These are phyloP conservation scores for Natrix natrix DNA, from an alignment of 2,797 vertebrate genomes.

Conservation along the genomic window DNA sequence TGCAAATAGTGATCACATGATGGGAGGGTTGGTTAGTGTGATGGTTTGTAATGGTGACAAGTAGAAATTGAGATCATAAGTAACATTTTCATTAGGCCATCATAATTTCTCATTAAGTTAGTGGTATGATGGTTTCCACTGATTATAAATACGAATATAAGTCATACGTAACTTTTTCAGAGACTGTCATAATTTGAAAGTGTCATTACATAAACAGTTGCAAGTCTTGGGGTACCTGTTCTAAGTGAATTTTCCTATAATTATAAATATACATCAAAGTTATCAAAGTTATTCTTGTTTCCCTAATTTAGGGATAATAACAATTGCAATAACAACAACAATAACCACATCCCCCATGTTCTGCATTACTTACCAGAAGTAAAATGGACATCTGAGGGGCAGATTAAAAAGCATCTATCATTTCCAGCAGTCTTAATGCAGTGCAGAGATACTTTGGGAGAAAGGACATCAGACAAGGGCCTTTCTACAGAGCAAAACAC, in stretches of 20 bases:
- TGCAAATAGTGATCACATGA: not conserved
- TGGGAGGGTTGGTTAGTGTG: not conserved
- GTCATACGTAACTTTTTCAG: not conserved
- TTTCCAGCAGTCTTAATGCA: slow-evolving; percentile 88
- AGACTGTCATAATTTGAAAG: not conserved
- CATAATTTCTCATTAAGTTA: not conserved
- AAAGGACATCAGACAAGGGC: slow-evolving; percentile 66
- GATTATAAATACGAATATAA: not conserved
- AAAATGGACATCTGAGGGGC: slow-evolving; percentile 86
- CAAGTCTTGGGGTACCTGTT: not conserved
- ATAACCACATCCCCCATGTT: not conserved
- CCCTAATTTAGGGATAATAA: not conserved
- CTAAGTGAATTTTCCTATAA: not conserved
- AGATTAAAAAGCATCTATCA: slow-evolving; percentile 90
- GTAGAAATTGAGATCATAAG: not conserved
- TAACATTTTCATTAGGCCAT: not conserved
- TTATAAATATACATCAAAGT: not conserved
- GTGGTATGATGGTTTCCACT: not conserved
- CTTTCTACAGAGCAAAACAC: slow-evolving; percentile 80
- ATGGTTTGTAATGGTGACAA: not conserved
- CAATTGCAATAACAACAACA: not conserved
- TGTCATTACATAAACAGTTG: not conserved
- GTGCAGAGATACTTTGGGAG: slow-evolving; percentile 83
- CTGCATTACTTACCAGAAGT: slow-evolving; percentile 84
- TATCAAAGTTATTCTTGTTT: not conserved